A percentile compares a stretch with the other conserved stretches of the same genome.
These are phyloP conservation scores for Triplophysa tibetana DNA, from an alignment of 2,113 vertebrate genomes.

Conservation along the genomic window DNA sequence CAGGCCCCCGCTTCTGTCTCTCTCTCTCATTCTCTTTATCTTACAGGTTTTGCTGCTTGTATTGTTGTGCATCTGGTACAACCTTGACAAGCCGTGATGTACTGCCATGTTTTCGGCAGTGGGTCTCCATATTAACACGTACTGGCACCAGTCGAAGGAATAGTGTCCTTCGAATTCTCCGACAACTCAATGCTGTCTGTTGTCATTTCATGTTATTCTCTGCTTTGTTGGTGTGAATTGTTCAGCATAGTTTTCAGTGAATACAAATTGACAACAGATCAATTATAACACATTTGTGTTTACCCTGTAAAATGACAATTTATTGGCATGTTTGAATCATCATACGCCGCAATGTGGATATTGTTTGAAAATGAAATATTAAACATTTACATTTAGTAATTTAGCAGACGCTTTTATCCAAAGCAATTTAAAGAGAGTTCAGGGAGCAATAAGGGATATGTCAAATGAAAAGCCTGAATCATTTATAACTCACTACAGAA, in stretches of 20 bases:
- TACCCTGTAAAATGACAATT: no score
- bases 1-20: slow-evolving; percentile 18
- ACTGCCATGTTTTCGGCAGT: slow-evolving; percentile 16
- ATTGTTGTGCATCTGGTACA: slow-evolving; percentile 1
- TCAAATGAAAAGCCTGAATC: slow-evolving; percentile 1
- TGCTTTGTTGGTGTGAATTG: background rate
- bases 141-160: background rate
- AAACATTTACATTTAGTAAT: background rate
- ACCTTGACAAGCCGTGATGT: slow-evolving; percentile 35
- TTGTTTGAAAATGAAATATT: slow-evolving; percentile 15
- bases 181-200: background rate
- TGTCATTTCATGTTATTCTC: background rate
- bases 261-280: no score
- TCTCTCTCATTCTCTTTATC: slow-evolving; percentile 16
- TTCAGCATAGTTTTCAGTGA: no score
- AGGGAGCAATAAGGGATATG: no score
- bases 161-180: background rate
- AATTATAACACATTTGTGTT: no score
- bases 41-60: background rate
- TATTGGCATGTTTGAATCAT: background rate
- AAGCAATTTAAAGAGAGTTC: no score
- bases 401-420: no score
- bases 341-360: slow-evolving; percentile 3
- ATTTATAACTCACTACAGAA: slow-evolving; percentile 6
- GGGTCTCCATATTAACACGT: background rate